Evolutionary conservation across 2,797 vertebrate species (phyloP).

Genomic region (Limosa lapponica): DNA sequence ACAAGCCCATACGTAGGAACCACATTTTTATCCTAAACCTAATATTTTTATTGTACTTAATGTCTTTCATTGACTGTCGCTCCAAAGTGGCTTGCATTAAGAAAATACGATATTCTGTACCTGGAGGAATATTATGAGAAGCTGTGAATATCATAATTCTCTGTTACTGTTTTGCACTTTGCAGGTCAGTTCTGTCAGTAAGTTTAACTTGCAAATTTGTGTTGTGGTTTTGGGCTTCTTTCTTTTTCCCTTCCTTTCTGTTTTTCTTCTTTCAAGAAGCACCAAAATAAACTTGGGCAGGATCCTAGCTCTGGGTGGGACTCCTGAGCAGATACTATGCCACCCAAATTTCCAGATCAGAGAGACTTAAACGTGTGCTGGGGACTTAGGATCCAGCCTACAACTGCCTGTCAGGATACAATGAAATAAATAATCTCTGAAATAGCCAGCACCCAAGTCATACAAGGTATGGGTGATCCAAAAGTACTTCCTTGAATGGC

Average conservation of each 20-base stretch:
- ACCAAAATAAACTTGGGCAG: not conserved
- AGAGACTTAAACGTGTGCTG: not conserved
- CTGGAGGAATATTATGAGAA: not conserved
- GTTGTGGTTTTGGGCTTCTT: slow-evolving; percentile 20
- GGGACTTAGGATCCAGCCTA: not conserved
- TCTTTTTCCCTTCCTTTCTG: not conserved
- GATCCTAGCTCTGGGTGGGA: not conserved
- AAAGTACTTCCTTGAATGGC: not conserved
- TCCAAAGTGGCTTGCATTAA: not conserved
- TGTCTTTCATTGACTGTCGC: slow-evolving; percentile 15
- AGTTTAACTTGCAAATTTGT: not conserved
- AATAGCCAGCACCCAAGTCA: not conserved
- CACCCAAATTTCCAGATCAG: not conserved
- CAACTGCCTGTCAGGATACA: not conserved
- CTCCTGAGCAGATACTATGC: not conserved
- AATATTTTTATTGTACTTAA: slow-evolving; percentile 25
- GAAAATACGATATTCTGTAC: not conserved
- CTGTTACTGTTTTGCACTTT: not conserved
- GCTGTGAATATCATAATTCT: not conserved
- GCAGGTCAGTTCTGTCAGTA: not conserved
- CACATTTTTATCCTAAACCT: slow-evolving; percentile 29
- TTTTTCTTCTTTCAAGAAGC: not conserved
- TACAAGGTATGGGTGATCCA: not conserved
- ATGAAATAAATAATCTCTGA: not conserved
- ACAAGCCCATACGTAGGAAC: slow-evolving; percentile 9